Percentiles rank a stretch among this genome's conserved stretches.
phyloP scores from a whole-genome alignment of 2,888 invertebrate genomes.

The Germaria angustata region DNA sequence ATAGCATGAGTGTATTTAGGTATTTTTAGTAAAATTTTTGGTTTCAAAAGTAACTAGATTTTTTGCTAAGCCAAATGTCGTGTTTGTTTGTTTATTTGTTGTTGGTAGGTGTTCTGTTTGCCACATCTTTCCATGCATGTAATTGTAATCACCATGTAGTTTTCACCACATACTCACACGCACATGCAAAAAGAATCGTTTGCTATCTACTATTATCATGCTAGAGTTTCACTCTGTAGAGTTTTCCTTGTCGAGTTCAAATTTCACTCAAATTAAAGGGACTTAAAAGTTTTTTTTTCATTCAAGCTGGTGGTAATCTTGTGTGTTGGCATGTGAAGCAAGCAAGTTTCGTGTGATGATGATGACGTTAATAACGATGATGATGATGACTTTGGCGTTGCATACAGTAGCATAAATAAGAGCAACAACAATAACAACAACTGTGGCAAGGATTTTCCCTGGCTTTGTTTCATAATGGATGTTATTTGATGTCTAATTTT shows the following conservation, averaged over 20 bases:
- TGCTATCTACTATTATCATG: neutral
- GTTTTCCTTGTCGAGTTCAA: slow-evolving; percentile 55
- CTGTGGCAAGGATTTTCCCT: slow-evolving; percentile 41
- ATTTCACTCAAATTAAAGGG: slow-evolving; percentile 65
- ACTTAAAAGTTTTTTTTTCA: slow-evolving; percentile 29
- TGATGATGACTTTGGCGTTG: slow-evolving; percentile 19
- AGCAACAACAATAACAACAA: neutral
- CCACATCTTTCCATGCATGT: slow-evolving; percentile 56
- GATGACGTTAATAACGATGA: neutral
- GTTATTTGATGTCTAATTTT: slow-evolving; percentile 63
- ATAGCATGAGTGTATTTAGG: neutral
- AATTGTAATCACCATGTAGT: slow-evolving; percentile 61
- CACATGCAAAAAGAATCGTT: neutral
- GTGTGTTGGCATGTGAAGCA: slow-evolving; percentile 34
- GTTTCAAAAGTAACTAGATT: slow-evolving; percentile 1
- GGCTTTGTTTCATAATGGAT: slow-evolving; percentile 63
- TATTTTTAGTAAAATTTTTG: slow-evolving; percentile 28
- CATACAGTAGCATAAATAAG: neutral
- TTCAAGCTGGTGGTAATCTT: slow-evolving; percentile 47
- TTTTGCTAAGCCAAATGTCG: neutral
- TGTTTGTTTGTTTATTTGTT: slow-evolving; percentile 14
- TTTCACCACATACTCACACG: neutral
- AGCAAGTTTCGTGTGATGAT: slow-evolving; percentile 26
- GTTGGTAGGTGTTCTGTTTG: slow-evolving; percentile 46
- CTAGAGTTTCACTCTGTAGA: slow-evolving; percentile 16